These are phyloP conservation scores for Lamproptera curius DNA, from an alignment of 2,888 invertebrate genomes.

Conservation along the genomic window DNA sequence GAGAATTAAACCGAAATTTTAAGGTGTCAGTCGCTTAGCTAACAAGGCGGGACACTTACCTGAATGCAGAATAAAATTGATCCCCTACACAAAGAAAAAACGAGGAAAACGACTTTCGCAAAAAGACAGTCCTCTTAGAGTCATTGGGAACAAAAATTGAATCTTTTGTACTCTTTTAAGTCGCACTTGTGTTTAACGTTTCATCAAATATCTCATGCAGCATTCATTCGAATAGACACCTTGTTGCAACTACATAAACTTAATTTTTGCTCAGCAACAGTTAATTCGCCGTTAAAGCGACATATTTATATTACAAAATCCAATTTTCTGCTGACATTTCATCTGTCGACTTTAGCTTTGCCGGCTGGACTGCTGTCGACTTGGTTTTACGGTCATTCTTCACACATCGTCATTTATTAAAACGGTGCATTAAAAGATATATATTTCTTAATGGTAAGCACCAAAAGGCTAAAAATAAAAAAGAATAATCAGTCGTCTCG, in stretches of 20 bases:
- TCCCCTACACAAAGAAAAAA: conserved; percentile 42
- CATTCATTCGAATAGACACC: conserved; percentile 28
- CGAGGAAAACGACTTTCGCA: conserved; percentile 49
- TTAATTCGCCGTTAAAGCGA: conserved; percentile 64
- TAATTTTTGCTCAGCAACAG: conserved; percentile 30
- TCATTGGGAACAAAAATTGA: conserved; percentile 59
- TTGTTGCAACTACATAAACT: conserved; percentile 31
- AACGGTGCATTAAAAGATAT: conserved; percentile 25
- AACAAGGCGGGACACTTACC: conserved; percentile 53
- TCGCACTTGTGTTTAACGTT: conserved; percentile 70
- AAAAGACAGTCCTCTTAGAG: conserved; percentile 45
- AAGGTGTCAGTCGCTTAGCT: conserved; percentile 61
- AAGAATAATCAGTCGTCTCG: not conserved
- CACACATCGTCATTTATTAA: conserved; percentile 45
- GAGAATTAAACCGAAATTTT: conserved; percentile 22
- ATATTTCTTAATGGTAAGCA: conserved; percentile 7
- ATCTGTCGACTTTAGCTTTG: conserved; percentile 75
- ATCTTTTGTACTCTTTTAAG: conserved; percentile 62
- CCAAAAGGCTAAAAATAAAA: not conserved
- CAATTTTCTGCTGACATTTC: conserved; percentile 78
- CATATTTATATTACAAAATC: conserved; percentile 78
- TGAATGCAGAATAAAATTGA: conserved; percentile 45
- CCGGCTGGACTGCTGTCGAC: conserved; percentile 64
- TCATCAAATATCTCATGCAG: conserved; percentile 38
- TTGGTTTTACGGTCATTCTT: conserved; percentile 68